phyloP scores from a whole-genome alignment of 53 echinoderm and acorn worm genomes.

The Paracentrotus lividus region DNA sequence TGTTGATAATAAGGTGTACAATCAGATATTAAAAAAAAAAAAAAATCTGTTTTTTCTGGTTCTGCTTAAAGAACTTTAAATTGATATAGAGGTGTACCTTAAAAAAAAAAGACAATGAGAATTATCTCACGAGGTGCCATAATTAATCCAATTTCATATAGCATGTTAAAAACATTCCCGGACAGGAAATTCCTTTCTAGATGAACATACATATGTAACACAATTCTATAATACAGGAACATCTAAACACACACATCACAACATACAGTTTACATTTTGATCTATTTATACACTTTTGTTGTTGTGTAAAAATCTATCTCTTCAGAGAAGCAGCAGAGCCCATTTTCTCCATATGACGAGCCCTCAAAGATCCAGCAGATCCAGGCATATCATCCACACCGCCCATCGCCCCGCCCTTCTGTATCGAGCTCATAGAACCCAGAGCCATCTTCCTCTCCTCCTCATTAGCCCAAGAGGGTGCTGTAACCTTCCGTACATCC shows the following conservation, averaged over 20 bases:
- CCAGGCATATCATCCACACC: constrained; percentile 23
- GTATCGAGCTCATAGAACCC: background rate
- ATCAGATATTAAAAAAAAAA: no score
- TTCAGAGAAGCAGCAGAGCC: constrained; percentile 17
- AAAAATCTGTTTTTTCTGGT: no score
- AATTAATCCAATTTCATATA: no score
- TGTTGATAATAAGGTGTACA: no score
- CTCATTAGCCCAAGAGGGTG: constrained; percentile 24
- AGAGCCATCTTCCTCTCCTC: constrained; percentile 51
- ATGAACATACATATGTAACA: background rate
- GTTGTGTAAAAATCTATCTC: constrained; percentile 6
- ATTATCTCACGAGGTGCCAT: no score
- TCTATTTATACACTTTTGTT: background rate
- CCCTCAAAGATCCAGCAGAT: constrained; percentile 54
- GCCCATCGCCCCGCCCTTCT: constrained; percentile 44
- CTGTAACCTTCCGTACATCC: constrained; percentile 38
- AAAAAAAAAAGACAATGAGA: no score
- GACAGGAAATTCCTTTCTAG: background rate
- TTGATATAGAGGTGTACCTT: no score
- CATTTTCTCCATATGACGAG: constrained; percentile 49
- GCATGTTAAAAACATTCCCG: no score
- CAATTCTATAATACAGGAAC: background rate
- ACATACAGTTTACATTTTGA: background rate
- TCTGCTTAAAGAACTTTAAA: no score
- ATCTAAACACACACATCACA: background rate